These are phyloP conservation scores for Cephus pygmeus DNA, from an alignment of 2,888 invertebrate genomes.

Conservation along the genomic window DNA sequence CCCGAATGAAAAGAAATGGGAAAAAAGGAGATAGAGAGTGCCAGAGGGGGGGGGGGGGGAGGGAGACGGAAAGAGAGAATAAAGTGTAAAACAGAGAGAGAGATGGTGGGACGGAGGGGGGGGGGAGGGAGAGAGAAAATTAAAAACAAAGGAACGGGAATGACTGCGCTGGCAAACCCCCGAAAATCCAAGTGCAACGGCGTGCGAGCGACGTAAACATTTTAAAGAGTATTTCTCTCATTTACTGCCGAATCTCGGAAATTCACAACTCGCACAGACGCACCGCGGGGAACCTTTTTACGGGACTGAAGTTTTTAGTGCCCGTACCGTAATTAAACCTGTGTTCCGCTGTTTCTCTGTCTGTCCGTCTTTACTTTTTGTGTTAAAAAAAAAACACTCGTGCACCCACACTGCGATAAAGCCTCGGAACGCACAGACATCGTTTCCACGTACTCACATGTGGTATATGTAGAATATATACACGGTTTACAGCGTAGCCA, in stretches of 20 bases:
- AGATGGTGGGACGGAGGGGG: constrained; percentile 7
- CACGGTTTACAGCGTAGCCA: not conserved
- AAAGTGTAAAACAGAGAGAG: constrained; percentile 22
- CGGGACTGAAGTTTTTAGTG: constrained; percentile 51
- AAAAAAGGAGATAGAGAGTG: constrained; percentile 19
- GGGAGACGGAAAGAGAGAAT: constrained; percentile 7
- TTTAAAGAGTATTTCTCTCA: constrained; percentile 49
- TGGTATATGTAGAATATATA: too few relatives aligned
- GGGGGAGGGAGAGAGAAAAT: constrained; percentile 14
- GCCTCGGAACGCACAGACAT: too few relatives aligned
- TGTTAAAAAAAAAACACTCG: not conserved
- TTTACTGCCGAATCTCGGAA: constrained; percentile 38
- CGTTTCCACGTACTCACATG: too few relatives aligned
- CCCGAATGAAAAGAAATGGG: constrained; percentile 27
- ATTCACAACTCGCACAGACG: constrained; percentile 35
- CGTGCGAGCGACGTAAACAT: constrained; percentile 49
- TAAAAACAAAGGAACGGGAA: constrained; percentile 25
- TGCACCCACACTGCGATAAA: too few relatives aligned
- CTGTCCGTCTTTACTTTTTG: constrained; percentile 48
- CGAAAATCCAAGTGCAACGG: constrained; percentile 25
- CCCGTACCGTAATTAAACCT: constrained; percentile 57
- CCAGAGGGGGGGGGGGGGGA: not conserved
- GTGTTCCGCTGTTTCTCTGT: constrained; percentile 58
- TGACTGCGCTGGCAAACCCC: constrained; percentile 5
- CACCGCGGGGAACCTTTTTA: constrained; percentile 37